Evolutionary conservation across 53 echinoderm and acorn worm species (phyloP).

Genomic region (Crossaster papposus): DNA sequence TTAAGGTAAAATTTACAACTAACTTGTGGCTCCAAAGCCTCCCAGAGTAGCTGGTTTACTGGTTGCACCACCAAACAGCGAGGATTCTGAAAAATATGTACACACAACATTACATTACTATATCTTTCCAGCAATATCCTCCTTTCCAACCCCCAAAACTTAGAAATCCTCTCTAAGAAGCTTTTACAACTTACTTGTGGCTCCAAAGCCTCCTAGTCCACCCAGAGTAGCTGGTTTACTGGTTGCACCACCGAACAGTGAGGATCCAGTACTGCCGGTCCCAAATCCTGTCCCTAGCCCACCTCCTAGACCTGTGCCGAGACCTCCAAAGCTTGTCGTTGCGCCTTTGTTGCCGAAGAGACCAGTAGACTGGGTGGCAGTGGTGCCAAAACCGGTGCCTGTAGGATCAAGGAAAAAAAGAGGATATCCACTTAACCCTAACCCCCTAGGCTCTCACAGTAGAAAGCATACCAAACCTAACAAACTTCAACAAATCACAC

Average conservation of each 20-base stretch:
- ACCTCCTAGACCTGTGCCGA: conserved; percentile 57
- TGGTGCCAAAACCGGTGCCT: conserved; percentile 66
- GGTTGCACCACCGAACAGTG: conserved; percentile 81
- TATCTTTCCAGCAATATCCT: too few species aligned
- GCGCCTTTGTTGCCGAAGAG: conserved; percentile 76
- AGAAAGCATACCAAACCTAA: too few species aligned
- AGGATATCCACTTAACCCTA: too few species aligned
- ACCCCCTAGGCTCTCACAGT: too few species aligned
- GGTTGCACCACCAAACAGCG: conserved; percentile 80
- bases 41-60: conserved; percentile 7
- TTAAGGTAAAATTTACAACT: background rate
- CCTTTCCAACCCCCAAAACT: too few species aligned
- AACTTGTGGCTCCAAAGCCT: conserved; percentile 81
- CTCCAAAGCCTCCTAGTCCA: conserved; percentile 75
- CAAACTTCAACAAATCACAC: too few species aligned
- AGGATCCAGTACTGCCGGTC: conserved; percentile 67
- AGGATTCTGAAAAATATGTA: too few species aligned
- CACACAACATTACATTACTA: too few species aligned
- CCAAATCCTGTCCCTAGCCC: conserved; percentile 80
- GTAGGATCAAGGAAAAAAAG: background rate
- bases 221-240: conserved; percentile 65
- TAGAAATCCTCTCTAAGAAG: background rate
- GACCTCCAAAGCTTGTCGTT: conserved; percentile 73
- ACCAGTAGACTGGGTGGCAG: conserved; percentile 58
- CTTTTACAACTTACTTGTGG: conserved; percentile 59